Conservation (phyloP, 1,140 invertebrate genomes). For the Tetramorium parvispinum region DNA sequence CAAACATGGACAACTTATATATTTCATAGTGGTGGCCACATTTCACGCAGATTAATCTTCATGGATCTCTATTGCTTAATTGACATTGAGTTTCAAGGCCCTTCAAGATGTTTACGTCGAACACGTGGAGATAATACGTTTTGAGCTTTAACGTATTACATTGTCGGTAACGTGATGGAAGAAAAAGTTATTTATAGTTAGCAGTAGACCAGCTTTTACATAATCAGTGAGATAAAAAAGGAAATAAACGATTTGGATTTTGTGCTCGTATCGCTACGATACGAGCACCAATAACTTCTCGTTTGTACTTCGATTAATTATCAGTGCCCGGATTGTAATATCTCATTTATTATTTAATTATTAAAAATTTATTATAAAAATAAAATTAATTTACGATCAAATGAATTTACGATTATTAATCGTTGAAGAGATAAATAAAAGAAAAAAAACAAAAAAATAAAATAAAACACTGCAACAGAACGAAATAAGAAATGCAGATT, state of each 20-base stretch:
- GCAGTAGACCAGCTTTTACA: background rate
- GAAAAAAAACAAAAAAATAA: too few relatives aligned
- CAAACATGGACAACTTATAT: background rate
- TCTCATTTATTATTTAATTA: background rate
- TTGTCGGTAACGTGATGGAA: background rate
- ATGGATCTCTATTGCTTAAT: background rate
- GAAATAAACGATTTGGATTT: too few relatives aligned
- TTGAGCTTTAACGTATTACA: background rate
- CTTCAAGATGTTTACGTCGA: background rate
- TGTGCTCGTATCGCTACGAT: too few relatives aligned
- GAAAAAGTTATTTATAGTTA: background rate
- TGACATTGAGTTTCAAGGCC: background rate
- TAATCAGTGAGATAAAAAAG: background rate
- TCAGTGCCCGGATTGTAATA: too few relatives aligned
- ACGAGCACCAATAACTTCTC: too few relatives aligned
- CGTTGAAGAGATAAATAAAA: too few relatives aligned
- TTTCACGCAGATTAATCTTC: background rate
- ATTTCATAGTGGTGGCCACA: background rate
- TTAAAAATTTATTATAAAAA: too few relatives aligned
- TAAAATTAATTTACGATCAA: background rate
- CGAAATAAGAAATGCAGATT: too few relatives aligned
- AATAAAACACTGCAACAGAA: too few relatives aligned
- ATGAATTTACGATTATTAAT: too few relatives aligned
- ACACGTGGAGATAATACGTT: background rate
- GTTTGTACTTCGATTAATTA: too few relatives aligned